Percentiles rank a stretch among this genome's conserved stretches.
phyloP scores from a whole-genome alignment of 1,140 invertebrate genomes.

The Diabrotica undecimpunctata region DNA sequence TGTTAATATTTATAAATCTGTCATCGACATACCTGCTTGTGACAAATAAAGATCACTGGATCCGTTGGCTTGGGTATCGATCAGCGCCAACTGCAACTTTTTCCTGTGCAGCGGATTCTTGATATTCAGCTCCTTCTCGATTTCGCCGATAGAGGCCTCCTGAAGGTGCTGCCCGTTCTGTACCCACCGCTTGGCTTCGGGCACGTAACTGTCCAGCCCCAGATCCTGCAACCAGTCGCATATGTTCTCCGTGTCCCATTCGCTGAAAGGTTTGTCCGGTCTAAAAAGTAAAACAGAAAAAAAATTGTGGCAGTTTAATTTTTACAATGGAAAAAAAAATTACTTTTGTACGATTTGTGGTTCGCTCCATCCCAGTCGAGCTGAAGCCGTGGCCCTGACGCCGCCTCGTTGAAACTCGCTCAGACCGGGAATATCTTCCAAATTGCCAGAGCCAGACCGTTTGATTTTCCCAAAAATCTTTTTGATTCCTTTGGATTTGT shows the following conservation, averaged over 20 bases:
- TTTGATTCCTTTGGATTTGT: slow-evolving; percentile 55
- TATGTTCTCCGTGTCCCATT: slow-evolving; percentile 82
- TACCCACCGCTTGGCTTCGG: slow-evolving; percentile 77
- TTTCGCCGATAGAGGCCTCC: slow-evolving; percentile 69
- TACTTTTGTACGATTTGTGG: slow-evolving; percentile 28
- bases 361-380: slow-evolving; percentile 67
- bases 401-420: slow-evolving; percentile 68
- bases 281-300: slow-evolving; percentile 35
- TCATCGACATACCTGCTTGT: slow-evolving; percentile 54
- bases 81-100: slow-evolving; percentile 82
- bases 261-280: slow-evolving; percentile 60
- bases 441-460: slow-evolving; percentile 67
- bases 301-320: neutral
- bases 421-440: slow-evolving; percentile 61
- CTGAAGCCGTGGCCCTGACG: slow-evolving; percentile 71
- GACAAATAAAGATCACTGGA: slow-evolving; percentile 56
- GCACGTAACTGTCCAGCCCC: slow-evolving; percentile 79
- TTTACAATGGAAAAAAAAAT: too few species aligned
- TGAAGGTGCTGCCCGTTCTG: slow-evolving; percentile 78
- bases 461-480: slow-evolving; percentile 70
- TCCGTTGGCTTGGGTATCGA: slow-evolving; percentile 53
- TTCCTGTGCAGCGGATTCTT: slow-evolving; percentile 88
- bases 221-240: slow-evolving; percentile 84
- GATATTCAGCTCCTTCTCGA: slow-evolving; percentile 86
- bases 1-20: too few species aligned